These are phyloP conservation scores for Cichladusa arquata DNA, from an alignment of 2,113 vertebrate species.

Conservation along the genomic window DNA sequence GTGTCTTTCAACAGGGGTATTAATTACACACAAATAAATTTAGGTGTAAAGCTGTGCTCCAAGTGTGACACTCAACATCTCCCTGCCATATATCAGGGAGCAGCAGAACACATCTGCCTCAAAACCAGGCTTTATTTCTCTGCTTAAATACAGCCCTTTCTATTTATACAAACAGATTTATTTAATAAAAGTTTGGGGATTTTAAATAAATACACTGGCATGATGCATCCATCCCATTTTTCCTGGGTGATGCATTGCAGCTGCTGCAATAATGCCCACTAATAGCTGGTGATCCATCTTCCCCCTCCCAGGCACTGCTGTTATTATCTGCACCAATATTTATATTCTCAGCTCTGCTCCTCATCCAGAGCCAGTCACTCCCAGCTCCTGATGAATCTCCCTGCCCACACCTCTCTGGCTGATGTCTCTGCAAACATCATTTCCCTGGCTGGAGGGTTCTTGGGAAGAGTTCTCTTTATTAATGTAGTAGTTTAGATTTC, in stretches of 20 bases:
- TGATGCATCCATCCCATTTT: constrained; percentile 12
- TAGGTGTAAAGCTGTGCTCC: background rate
- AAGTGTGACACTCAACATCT: background rate
- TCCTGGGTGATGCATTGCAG: constrained; percentile 36
- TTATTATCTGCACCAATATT: constrained; percentile 67
- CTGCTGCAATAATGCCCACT: constrained; percentile 56
- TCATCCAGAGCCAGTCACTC: background rate
- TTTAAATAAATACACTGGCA: constrained; percentile 45
- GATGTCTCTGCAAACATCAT: background rate
- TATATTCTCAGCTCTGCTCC: constrained; percentile 42
- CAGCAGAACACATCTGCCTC: background rate
- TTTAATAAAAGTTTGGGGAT: constrained; percentile 28
- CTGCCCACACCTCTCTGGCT: background rate
- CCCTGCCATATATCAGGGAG: background rate
- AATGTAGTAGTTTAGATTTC: no score
- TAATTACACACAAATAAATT: constrained; percentile 38
- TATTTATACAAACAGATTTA: constrained; percentile 29
- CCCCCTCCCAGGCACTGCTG: constrained; percentile 1
- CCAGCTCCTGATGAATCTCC: constrained; percentile 30
- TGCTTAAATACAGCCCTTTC: background rate
- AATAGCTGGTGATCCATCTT: constrained; percentile 66
- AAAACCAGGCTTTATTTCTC: background rate
- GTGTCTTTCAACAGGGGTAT: background rate
- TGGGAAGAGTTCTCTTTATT: background rate
- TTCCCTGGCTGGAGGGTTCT: background rate